Conservation (phyloP, 2,797 vertebrate species). For the Ctenopoma kingsleyae region DNA sequence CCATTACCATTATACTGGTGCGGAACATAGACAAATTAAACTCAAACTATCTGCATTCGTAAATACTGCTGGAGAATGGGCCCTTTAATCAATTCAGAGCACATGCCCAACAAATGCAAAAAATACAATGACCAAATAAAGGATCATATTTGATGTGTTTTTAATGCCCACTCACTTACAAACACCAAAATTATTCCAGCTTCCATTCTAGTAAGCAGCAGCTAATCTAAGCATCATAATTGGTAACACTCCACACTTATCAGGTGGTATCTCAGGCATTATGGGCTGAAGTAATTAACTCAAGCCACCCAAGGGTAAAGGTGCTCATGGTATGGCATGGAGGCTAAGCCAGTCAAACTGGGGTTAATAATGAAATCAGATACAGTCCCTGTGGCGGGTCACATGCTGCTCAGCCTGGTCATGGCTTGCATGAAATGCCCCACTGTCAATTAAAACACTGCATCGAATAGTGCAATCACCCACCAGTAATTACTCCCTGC, state of each 20-base stretch:
- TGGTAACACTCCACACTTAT: slow-evolving; percentile 73
- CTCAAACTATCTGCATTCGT: background rate
- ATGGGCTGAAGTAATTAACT: slow-evolving; percentile 79
- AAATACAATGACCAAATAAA: slow-evolving; percentile 1
- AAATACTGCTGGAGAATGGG: background rate
- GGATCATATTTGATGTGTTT: slow-evolving; percentile 4
- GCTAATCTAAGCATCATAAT: slow-evolving; percentile 66
- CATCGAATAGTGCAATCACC: slow-evolving; percentile 54
- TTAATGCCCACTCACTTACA: slow-evolving; percentile 10
- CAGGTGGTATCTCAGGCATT: slow-evolving; percentile 73
- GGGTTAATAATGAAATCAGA: slow-evolving; percentile 86
- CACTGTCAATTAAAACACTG: slow-evolving; percentile 65
- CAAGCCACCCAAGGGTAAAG: slow-evolving; percentile 77
- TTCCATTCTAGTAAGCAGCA: slow-evolving; percentile 41
- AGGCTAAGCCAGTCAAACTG: slow-evolving; percentile 80
- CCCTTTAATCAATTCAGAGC: slow-evolving; percentile 18
- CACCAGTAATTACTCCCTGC: slow-evolving; percentile 44
- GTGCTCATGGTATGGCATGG: slow-evolving; percentile 75
- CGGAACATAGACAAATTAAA: background rate
- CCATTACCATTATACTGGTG: background rate
- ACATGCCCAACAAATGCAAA: background rate
- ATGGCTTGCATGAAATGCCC: slow-evolving; percentile 49
- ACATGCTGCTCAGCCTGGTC: slow-evolving; percentile 66
- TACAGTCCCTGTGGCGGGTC: slow-evolving; percentile 72
- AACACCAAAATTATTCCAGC: slow-evolving; percentile 21